These are phyloP conservation scores for Akabosia matsudoensis DNA, from an alignment of 1,140 invertebrate genomes.

Conservation along the genomic window DNA sequence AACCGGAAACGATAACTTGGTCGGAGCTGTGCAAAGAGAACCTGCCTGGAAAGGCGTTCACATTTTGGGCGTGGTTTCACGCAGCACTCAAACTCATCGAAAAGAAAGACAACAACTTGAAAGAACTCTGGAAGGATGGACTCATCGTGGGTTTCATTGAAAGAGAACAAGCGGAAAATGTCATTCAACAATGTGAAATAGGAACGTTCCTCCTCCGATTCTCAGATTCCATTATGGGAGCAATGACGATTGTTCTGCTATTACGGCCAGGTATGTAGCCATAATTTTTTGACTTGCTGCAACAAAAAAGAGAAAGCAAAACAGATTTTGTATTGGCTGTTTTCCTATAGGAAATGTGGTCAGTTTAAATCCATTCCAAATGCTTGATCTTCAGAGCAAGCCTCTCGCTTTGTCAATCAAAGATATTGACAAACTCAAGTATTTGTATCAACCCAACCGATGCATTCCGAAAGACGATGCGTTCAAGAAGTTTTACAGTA, in stretches of 20 bases:
- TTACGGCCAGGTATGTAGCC: background rate
- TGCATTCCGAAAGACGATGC: constrained; percentile 7
- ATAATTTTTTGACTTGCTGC: background rate
- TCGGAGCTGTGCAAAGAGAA: constrained; percentile 12
- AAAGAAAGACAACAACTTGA: constrained; percentile 10
- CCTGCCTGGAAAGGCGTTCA: background rate
- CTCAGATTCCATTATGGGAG: background rate
- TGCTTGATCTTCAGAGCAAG: background rate
- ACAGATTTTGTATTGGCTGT: background rate
- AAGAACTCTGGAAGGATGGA: background rate
- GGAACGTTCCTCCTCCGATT: constrained; percentile 11
- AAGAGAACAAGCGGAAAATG: background rate
- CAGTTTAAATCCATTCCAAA: constrained; percentile 6
- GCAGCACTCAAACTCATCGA: constrained; percentile 17
- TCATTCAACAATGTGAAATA: background rate
- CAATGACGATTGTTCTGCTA: background rate
- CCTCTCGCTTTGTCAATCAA: background rate
- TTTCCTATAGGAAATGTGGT: background rate
- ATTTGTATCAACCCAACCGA: background rate
- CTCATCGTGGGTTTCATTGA: constrained; percentile 18
- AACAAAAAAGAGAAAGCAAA: background rate
- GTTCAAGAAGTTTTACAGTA: background rate
- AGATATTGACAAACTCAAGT: constrained; percentile 12
- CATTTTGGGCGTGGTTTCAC: constrained; percentile 18
- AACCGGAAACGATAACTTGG: constrained; percentile 14